Base-by-base conservation (phyloP, 2,113 vertebrate genomes). In the Serilophus lunatus region DNA sequence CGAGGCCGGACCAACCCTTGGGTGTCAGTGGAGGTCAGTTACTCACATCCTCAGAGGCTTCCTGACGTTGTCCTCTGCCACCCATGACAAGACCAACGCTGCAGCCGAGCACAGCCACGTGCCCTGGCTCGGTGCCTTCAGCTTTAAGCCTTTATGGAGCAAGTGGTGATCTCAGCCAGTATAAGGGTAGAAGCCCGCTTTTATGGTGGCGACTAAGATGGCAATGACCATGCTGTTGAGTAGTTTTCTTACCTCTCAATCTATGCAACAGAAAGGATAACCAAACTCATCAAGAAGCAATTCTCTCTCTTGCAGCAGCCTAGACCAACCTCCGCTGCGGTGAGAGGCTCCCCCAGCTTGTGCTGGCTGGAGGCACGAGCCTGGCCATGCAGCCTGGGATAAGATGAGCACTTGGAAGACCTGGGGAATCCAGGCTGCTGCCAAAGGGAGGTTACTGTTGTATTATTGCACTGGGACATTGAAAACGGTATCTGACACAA, bases 331-430 rank as follows among this genome's bases (percentile, higher is more conserved):
- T 68, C 4, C 31, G 85, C 57, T 3, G 4, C 2, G 3, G 49
- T 1, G 6, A 56, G 81, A 54, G 78, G 54, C 45, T 40, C 22
- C 17, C 16, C 28, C 56, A 36, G 91, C 1, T 23, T 3, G 33
- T 5, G 44, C 54, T 0, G 2, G 75, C 45, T 0, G 0, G 65
- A 38, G 60, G 20, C 0, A 0, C 0, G 7, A 63, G 82, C 36
- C 71, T 16, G 65, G 81, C 44, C 1, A 0, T 0, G 18, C 60
- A n/a, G 78, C 70, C 56, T 0, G 0, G 63, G 74, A 29, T 13
- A 22, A 72, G 75, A 26, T 4, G 51, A 23, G 66, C 49, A 9
- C 47, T 50, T 13, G 61, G 61, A 86, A 82, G 74, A 63, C 53
- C 53, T 53, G 86, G 68, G 83, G 51, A 50, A 70, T 54, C 64